Percentiles rank a stretch among this genome's conserved stretches.
phyloP scores from a whole-genome alignment of 2,113 vertebrate genomes.

The Illadopsis cleaveri region DNA sequence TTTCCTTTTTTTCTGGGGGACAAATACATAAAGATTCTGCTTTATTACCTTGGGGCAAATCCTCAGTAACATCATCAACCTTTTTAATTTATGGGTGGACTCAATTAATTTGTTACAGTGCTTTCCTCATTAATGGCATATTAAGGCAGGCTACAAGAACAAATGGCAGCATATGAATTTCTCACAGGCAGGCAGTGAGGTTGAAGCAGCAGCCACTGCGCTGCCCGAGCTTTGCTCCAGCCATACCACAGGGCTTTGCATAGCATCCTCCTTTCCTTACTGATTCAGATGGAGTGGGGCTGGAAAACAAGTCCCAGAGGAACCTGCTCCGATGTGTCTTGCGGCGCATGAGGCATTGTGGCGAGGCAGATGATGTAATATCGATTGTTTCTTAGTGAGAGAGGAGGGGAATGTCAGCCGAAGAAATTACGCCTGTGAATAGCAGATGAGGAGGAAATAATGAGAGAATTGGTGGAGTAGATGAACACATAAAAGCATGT shows the following conservation, averaged over 20 bases:
- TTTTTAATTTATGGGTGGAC: neutral
- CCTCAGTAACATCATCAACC: neutral
- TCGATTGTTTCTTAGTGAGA: slow-evolving; percentile 69
- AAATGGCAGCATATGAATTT: slow-evolving; percentile 46
- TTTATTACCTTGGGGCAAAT: neutral
- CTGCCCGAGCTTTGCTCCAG: slow-evolving; percentile 36
- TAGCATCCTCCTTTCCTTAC: slow-evolving; percentile 27
- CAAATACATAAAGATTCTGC: neutral
- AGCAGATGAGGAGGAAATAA: slow-evolving; percentile 67
- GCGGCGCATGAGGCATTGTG: slow-evolving; percentile 49
- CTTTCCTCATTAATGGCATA: slow-evolving; percentile 12
- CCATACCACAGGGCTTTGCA: slow-evolving; percentile 8
- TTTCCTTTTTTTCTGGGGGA: neutral
- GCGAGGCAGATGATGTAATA: slow-evolving; percentile 72
- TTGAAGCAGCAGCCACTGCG: neutral
- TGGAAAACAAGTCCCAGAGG: slow-evolving; percentile 66
- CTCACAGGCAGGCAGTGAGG: neutral
- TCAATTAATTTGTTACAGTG: slow-evolving; percentile 19
- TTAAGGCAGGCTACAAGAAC: slow-evolving; percentile 34
- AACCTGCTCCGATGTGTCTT: slow-evolving; percentile 54
- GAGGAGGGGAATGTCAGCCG: slow-evolving; percentile 61
- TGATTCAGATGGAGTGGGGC: slow-evolving; percentile 8
- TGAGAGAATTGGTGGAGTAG: slow-evolving; percentile 59
- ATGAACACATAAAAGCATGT: slow-evolving; percentile 68
- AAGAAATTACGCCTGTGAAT: slow-evolving; percentile 64